phyloP scores from a whole-genome alignment of 2,113 vertebrate genomes.

The Sitta europaea region DNA sequence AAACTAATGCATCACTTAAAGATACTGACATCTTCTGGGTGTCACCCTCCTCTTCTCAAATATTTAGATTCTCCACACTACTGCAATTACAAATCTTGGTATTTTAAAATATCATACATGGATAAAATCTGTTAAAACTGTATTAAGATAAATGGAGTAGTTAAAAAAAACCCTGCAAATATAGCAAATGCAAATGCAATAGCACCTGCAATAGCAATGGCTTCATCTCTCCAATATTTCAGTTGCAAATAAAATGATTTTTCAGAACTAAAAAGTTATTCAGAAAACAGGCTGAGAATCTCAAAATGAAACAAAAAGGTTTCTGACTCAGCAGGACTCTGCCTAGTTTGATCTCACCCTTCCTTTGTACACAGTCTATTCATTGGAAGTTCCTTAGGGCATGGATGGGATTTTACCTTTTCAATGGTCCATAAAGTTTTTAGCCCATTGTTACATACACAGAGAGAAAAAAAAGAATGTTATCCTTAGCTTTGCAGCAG shows the following conservation, averaged over 20 bases:
- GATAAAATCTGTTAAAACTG: background rate
- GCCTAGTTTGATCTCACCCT: constrained; percentile 5
- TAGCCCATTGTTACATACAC: background rate
- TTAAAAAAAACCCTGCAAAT: background rate
- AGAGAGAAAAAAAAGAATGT: background rate
- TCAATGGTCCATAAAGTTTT: background rate
- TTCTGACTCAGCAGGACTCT: constrained; percentile 23
- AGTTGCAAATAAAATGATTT: background rate
- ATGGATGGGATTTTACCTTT: constrained; percentile 39
- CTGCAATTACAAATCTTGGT: background rate
- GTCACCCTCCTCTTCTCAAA: background rate
- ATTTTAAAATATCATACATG: background rate
- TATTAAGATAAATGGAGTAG: background rate
- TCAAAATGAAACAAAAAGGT: background rate
- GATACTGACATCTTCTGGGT: background rate
- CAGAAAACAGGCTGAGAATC: background rate
- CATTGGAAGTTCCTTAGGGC: constrained; percentile 2
- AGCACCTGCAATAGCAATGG: background rate
- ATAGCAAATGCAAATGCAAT: background rate
- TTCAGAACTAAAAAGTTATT: background rate
- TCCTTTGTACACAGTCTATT: background rate
- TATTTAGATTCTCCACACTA: background rate
- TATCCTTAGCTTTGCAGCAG: background rate
- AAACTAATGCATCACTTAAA: background rate
- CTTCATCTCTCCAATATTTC: background rate